Percentiles rank a stretch among this genome's conserved stretches.
Conservation (phyloP, 30 jellyfish, hydroid and myxozoan genomes). For the Kudoa iwatai region DNA sequence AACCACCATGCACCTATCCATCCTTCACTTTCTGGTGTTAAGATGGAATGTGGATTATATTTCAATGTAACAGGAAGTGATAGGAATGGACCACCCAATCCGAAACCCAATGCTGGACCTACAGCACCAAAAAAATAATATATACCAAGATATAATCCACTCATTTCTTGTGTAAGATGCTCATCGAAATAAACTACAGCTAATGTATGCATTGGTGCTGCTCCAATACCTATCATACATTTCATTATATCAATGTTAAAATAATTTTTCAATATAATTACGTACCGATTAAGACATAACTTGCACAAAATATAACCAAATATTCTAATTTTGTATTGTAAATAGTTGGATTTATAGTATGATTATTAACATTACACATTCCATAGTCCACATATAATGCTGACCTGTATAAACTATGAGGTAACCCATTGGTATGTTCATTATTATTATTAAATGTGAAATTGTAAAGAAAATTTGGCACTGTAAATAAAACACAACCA, state of each 20-base stretch:
- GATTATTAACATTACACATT: no score
- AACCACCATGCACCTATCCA: background rate
- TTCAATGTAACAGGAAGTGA: background rate
- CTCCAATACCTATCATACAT: conserved; percentile 95
- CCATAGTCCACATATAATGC: no score
- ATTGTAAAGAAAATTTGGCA: conserved; percentile 39
- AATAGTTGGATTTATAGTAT: no score
- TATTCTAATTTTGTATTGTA: conserved; percentile 1
- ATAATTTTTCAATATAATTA: no score
- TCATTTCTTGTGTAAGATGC: conserved; percentile 22
- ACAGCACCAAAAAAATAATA: conserved; percentile 39
- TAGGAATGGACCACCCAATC: background rate
- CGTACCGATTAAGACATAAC: conserved; percentile 14
- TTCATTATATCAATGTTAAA: no score
- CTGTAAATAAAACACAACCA: conserved; percentile 16
- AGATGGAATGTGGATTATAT: background rate
- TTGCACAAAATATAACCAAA: conserved; percentile 10
- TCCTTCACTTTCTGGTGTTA: conserved; percentile 1
- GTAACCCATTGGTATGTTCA: no score
- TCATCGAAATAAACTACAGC: conserved; percentile 62
- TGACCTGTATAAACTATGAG: no score
- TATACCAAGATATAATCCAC: conserved; percentile 28
- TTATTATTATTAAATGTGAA: no score
- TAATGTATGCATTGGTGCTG: conserved; percentile 48
- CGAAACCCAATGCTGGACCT: conserved; percentile 71